Conservation (phyloP, 2,113 vertebrate species). For the Hypanus sabinus region DNA sequence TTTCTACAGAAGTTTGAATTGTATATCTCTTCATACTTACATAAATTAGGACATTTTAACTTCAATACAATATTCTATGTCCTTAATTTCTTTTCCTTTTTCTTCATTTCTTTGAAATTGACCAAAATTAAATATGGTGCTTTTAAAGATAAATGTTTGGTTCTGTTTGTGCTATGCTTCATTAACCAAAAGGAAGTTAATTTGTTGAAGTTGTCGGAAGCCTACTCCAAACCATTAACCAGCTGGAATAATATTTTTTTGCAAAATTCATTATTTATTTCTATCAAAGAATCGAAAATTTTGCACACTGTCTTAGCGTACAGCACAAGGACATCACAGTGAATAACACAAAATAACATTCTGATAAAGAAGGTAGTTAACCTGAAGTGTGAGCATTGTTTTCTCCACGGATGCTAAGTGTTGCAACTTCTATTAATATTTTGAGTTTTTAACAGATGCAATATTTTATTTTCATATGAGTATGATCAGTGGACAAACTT, state of each 20-base stretch:
- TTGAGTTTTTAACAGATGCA: no score
- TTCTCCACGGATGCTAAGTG: not conserved
- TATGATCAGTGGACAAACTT: no score
- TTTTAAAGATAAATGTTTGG: not conserved
- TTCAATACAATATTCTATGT: not conserved
- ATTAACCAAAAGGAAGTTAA: conserved; percentile 13
- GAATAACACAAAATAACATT: not conserved
- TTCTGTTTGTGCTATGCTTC: not conserved
- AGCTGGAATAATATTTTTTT: not conserved
- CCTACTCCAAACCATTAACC: not conserved
- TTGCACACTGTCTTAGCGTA: no score
- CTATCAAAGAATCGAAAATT: not conserved
- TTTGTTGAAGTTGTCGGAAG: not conserved
- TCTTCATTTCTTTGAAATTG: conserved; percentile 3
- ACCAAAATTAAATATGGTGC: not conserved
- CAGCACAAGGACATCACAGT: not conserved
- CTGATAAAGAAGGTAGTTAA: no score
- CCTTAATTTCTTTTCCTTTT: conserved; percentile 1
- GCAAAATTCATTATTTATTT: not conserved
- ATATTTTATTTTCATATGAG: no score
- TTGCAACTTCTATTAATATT: no score
- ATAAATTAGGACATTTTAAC: not conserved
- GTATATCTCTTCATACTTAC: not conserved
- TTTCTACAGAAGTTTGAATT: not conserved
- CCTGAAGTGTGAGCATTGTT: not conserved